Conservation (phyloP, 2,797 vertebrate species). For the Pseudomugil gertrudae region DNA sequence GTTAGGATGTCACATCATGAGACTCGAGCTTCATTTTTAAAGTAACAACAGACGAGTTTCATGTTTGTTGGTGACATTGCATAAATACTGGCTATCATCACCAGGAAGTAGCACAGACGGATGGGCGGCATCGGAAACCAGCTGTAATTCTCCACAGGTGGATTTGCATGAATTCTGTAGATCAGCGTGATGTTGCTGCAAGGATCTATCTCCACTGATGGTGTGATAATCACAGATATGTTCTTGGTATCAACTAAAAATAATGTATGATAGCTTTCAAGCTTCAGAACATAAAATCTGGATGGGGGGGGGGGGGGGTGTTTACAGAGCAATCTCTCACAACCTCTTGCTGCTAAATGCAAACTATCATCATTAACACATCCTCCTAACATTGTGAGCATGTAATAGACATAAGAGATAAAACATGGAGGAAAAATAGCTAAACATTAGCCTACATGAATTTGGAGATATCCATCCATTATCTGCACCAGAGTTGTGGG, state of each 20-base stretch:
- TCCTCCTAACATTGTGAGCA: too few relatives aligned
- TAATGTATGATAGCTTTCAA: neutral
- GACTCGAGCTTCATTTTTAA: conserved; percentile 16
- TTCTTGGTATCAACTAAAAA: conserved; percentile 53
- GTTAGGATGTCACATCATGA: neutral
- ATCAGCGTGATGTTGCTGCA: conserved; percentile 25
- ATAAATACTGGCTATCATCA: conserved; percentile 31
- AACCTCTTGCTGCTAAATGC: neutral
- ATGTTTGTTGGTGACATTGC: conserved; percentile 46
- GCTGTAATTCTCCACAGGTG: conserved; percentile 45
- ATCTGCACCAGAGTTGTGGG: too few relatives aligned
- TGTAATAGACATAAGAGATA: too few relatives aligned
- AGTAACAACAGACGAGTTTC: conserved; percentile 45
- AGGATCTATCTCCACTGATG: neutral
- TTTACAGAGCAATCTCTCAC: neutral
- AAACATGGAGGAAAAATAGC: too few relatives aligned
- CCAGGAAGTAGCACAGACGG: neutral
- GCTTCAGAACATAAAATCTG: neutral
- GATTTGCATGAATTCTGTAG: conserved; percentile 57
- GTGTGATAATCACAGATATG: conserved; percentile 32
- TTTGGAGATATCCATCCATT: too few relatives aligned
- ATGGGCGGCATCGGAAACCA: too few relatives aligned
- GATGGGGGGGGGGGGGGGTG: too few relatives aligned
- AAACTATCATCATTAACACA: neutral
- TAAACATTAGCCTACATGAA: too few relatives aligned